Evolutionary conservation across 2,888 invertebrate genomes (phyloP), one percentile per base, ranked within the genome.

Genomic region (Nomada fabriciana): DNA sequence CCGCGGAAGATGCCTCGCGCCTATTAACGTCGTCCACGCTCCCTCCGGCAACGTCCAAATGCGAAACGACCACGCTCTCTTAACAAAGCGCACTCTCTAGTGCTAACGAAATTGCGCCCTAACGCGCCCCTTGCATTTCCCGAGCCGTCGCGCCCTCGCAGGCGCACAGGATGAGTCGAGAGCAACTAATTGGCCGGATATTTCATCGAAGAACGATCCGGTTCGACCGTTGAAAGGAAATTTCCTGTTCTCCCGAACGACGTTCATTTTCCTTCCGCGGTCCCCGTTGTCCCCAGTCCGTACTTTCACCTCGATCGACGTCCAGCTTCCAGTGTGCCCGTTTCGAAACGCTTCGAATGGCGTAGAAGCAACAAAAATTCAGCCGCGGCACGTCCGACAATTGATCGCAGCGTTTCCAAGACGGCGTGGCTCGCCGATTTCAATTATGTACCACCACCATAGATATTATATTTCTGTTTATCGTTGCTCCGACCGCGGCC

Each of bases 201-300:
- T 80, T 79, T 79, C 55, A 68, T 80, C 72, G 67, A 61, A 50
- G 57, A 68, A 67, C 67, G 80, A 80, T 80, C 80, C 67, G 79
- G 71, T 79, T 80, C 80, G 72, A 79, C 67, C 80, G 80, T 79
- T 11, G 74, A 75, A 74, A 61, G 69, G 74, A 80, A 81, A 74
- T 74, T 81, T 74, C 80, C 71, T 72, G 79, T 61, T 76, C 10
- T 36, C 25, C 29, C 10, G 65, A 71, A 63, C 79, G 67, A 80
- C 57, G 52, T 79, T 72, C 67, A 63, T 67, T 68, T n/a, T n/a
- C n/a, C n/a, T n/a, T n/a, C n/a, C n/a, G n/a, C n/a, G n/a, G n/a
- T n/a, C n/a, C n/a, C n/a, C n/a, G n/a, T n/a, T n/a, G n/a, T n/a
- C n/a, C n/a, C n/a, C n/a, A n/a, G n/a, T n/a, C n/a, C n/a, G n/a